Evolutionary conservation across 1,140 invertebrate genomes (phyloP).

Genomic region (Phocides pigmalion): DNA sequence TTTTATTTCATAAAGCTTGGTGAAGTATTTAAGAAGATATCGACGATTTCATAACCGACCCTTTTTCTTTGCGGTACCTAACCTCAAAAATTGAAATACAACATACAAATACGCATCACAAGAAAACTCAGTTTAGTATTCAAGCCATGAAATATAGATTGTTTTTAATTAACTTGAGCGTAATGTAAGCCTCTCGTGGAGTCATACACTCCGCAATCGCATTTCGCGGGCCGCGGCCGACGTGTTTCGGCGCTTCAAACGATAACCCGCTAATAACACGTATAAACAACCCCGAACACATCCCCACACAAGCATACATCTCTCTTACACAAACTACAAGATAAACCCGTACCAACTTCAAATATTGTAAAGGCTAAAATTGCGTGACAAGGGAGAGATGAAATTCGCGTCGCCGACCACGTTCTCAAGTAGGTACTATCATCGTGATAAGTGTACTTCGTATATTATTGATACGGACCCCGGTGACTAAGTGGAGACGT

Average conservation of each 20-base stretch:
- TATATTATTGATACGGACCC: constrained; percentile 32
- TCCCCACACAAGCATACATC: constrained; percentile 19
- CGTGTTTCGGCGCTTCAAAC: constrained; percentile 49
- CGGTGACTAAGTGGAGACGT: constrained; percentile 36
- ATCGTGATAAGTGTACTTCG: constrained; percentile 31
- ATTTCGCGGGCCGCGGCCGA: constrained; percentile 51
- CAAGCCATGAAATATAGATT: too few species aligned
- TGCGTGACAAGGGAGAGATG: not conserved
- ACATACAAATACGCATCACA: too few species aligned
- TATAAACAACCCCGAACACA: constrained; percentile 39
- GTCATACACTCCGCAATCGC: constrained; percentile 36
- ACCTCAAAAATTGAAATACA: too few species aligned
- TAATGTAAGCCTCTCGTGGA: constrained; percentile 37
- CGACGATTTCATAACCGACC: too few species aligned
- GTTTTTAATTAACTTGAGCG: not conserved
- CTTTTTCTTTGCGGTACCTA: too few species aligned
- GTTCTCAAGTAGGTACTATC: constrained; percentile 25
- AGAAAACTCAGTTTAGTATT: not conserved
- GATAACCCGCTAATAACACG: constrained; percentile 46
- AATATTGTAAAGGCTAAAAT: not conserved
- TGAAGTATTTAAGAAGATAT: too few species aligned
- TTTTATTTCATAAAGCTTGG: too few species aligned
- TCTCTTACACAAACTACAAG: constrained; percentile 2
- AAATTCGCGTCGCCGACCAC: constrained; percentile 13
- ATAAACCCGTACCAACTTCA: not conserved